Conservation (phyloP, 2,797 vertebrate species). For the Sebastes miniatus region DNA sequence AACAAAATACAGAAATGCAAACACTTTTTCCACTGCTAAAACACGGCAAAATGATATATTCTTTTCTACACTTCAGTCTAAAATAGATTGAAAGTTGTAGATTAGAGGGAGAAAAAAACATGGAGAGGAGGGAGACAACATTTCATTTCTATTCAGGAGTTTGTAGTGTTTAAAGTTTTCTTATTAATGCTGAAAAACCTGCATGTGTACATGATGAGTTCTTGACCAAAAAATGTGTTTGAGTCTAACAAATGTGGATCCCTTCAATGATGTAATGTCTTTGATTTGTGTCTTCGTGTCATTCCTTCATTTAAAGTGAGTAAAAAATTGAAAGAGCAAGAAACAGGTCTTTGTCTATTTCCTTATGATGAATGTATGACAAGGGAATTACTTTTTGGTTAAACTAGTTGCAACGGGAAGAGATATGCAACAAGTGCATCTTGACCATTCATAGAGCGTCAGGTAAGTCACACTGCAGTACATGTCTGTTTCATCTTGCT, state of each 20-base stretch:
- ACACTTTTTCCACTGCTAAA: slow-evolving; percentile 66
- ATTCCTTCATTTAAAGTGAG: neutral
- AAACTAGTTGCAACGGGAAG: too few species aligned
- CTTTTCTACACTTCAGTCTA: slow-evolving; percentile 73
- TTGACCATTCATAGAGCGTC: neutral
- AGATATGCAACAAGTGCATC: neutral
- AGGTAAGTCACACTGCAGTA: neutral
- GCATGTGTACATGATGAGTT: neutral
- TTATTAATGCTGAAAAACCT: neutral
- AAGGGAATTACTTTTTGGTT: too few species aligned
- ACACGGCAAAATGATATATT: slow-evolving; percentile 83
- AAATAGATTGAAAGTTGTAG: slow-evolving; percentile 55
- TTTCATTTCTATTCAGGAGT: neutral
- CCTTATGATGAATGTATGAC: neutral
- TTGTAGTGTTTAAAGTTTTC: slow-evolving; percentile 14
- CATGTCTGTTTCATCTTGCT: neutral
- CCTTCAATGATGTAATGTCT: neutral
- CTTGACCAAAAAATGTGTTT: neutral
- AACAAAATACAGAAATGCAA: slow-evolving; percentile 62
- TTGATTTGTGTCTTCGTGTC: neutral
- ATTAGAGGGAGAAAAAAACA: slow-evolving; percentile 18
- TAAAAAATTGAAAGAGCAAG: neutral
- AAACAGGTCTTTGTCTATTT: neutral
- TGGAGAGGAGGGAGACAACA: neutral
- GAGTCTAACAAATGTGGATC: neutral